phyloP scores from a whole-genome alignment of 2,797 vertebrate species.

The Acipenser oxyrinchus region DNA sequence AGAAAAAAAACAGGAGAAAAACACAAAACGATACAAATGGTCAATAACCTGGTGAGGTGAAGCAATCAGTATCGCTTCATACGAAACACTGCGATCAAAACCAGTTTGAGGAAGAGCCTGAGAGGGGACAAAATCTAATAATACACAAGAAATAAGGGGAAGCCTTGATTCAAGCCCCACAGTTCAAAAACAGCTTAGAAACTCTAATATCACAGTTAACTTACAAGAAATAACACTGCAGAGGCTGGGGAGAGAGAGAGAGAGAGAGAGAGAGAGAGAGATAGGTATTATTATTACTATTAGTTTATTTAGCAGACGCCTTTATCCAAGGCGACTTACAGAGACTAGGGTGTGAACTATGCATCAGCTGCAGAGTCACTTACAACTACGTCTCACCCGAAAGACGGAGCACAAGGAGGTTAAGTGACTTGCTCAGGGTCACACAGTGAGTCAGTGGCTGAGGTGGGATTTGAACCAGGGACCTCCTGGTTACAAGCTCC shows the following conservation, averaged over 20 bases:
- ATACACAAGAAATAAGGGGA: neutral
- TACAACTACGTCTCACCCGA: neutral
- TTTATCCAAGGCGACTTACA: too few species aligned
- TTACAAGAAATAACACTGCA: neutral
- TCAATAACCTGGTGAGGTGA: neutral
- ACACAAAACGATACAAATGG: neutral
- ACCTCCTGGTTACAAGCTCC: too few species aligned
- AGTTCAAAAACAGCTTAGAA: neutral
- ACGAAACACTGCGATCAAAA: neutral
- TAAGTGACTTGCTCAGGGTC: neutral
- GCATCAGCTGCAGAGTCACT: constrained; percentile 9
- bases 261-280: constrained; percentile 28
- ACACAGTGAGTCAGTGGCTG: too few species aligned
- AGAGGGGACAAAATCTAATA: neutral
- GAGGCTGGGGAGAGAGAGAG: constrained; percentile 35
- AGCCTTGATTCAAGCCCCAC: too few species aligned
- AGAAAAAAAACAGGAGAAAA: neutral
- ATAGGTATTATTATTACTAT: constrained; percentile 7
- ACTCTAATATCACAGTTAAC: neutral
- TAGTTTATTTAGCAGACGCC: constrained; percentile 8
- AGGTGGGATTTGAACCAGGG: too few species aligned
- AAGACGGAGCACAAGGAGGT: too few species aligned
- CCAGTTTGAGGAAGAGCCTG: neutral
- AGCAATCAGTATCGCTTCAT: too few species aligned
- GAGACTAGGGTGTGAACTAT: neutral